A percentile compares a stretch with the other conserved stretches of the same genome.
Conservation (phyloP, 1,140 invertebrate species). For the Calephelis virginiensis region DNA sequence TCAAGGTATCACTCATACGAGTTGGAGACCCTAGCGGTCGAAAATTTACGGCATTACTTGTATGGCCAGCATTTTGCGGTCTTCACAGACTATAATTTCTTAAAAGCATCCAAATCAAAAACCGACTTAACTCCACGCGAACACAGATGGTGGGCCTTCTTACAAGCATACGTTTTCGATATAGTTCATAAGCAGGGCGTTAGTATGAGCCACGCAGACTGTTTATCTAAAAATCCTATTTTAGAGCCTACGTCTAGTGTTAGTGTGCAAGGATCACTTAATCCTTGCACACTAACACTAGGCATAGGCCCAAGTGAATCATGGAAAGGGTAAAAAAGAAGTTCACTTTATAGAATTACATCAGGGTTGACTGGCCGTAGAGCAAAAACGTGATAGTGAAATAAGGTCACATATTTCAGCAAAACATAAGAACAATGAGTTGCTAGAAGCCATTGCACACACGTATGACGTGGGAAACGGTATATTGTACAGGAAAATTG, state of each 20-base stretch:
- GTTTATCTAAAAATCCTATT: constrained; percentile 9
- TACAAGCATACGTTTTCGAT: constrained; percentile 2
- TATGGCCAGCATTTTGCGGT: constrained; percentile 3
- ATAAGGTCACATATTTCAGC: not conserved
- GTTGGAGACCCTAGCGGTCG: constrained; percentile 9
- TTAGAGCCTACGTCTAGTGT: not conserved
- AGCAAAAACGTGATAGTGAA: constrained; percentile 7
- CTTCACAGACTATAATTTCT: not conserved
- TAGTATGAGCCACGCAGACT: constrained; percentile 9
- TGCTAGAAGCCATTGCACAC: not conserved
- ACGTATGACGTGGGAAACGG: constrained; percentile 9
- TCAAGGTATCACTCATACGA: constrained; percentile 12
- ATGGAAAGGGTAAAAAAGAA: not conserved
- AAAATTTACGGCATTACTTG: constrained; percentile 6
- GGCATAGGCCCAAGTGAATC: not conserved
- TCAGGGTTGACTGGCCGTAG: constrained; percentile 9
- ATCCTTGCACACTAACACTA: too few species aligned
- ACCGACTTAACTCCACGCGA: constrained; percentile 1
- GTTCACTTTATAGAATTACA: constrained; percentile 4
- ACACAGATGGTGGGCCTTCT: constrained; percentile 6
- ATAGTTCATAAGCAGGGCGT: constrained; percentile 7
- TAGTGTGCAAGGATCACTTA: not conserved
- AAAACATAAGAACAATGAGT: constrained; percentile 3
- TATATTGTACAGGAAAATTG: constrained; percentile 18
- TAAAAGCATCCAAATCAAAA: constrained; percentile 2